Base-by-base conservation (phyloP, 1,140 invertebrate genomes). In the Pogonomyrmex barbatus region DNA sequence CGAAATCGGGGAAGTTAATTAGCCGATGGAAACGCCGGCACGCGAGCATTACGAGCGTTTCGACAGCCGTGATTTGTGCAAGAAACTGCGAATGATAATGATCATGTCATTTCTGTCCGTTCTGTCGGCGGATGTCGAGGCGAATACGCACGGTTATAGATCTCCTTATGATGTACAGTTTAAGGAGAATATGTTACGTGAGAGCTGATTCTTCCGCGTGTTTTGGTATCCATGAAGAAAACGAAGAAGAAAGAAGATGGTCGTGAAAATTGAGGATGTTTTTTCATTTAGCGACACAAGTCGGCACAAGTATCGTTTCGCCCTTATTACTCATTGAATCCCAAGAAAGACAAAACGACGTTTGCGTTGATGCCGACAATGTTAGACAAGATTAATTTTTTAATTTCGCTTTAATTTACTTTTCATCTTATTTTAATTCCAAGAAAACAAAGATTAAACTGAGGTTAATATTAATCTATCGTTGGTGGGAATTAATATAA, bases 1-100 rank as follows among this genome's bases (percentile, higher is more conserved):
- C 4, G 56, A 77, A 81, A 81, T 56, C 47, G 47, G 36, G 77
- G 12, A 68, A 79, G 77, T 42, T 14, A 42, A 24, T 30, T 56
- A 14, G 8, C 5, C 39, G 56, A 42, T 6, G 73, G 36, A 10
- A 17, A 52, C n/a, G 36, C 14, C 47, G 33, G 47, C 42, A 68
- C 42, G 24, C 6, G 12, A 10, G 33, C 42, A 14, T 47, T 30
- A 30, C 9, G 24, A 24, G 63, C 39, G 42, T 68, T 68, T 68
- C 65, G 65, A 68, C 65, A 68, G 65, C 12, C 42, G 24, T n/a
- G 42, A 30, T 5, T 68, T 12, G 65, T 24, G 42, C 24, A 68
- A 68, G 65, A 50, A 68, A 50, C 24, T 24, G 39, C 39, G 63
- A 2, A n/a, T 24, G 42, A 50, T 68, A 68, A 67, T 67, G n/a